Percentiles rank a stretch among this genome's conserved stretches.
phyloP scores from a whole-genome alignment of 2,888 invertebrate species.

The Agonopterix alstromeriana region DNA sequence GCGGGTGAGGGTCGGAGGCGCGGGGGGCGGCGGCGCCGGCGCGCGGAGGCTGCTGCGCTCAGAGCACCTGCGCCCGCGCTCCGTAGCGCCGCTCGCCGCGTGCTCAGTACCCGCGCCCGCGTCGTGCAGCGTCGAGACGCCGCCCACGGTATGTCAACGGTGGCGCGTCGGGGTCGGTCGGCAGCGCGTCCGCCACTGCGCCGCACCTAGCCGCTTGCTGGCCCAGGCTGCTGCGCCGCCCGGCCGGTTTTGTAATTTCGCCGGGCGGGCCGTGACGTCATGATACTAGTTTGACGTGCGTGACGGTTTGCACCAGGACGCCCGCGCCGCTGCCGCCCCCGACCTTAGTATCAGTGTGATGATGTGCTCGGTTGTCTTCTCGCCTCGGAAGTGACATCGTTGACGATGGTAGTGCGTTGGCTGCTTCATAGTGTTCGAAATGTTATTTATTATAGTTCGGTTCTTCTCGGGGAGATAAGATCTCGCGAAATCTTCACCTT shows the following conservation, averaged over 20 bases:
- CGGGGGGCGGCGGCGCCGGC: slow-evolving; percentile 77
- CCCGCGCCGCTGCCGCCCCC: slow-evolving; percentile 58
- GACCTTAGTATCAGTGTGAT: slow-evolving; percentile 62
- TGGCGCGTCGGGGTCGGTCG: slow-evolving; percentile 72
- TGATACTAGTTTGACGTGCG: slow-evolving; percentile 72
- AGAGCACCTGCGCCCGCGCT: slow-evolving; percentile 83
- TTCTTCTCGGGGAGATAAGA: background rate
- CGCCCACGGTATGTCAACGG: slow-evolving; percentile 68
- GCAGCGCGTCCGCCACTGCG: slow-evolving; percentile 71
- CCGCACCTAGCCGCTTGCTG: slow-evolving; percentile 40
- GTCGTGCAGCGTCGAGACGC: slow-evolving; percentile 65
- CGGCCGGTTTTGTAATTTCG: slow-evolving; percentile 61
- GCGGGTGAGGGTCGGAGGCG: slow-evolving; percentile 59
- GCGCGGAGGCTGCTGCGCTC: slow-evolving; percentile 80
- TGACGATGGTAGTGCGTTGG: slow-evolving; percentile 7
- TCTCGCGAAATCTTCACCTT: background rate
- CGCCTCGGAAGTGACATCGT: slow-evolving; percentile 3
- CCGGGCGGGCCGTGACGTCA: slow-evolving; percentile 73
- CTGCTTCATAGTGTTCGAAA: slow-evolving; percentile 2
- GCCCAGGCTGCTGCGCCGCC: slow-evolving; percentile 47
- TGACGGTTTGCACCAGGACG: slow-evolving; percentile 68
- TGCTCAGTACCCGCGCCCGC: slow-evolving; percentile 66
- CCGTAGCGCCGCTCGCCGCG: slow-evolving; percentile 75
- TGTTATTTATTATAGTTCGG: background rate
- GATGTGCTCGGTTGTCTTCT: slow-evolving; percentile 60